Conservation (phyloP, 2,797 vertebrate species). For the Phylloscopus collybita region DNA sequence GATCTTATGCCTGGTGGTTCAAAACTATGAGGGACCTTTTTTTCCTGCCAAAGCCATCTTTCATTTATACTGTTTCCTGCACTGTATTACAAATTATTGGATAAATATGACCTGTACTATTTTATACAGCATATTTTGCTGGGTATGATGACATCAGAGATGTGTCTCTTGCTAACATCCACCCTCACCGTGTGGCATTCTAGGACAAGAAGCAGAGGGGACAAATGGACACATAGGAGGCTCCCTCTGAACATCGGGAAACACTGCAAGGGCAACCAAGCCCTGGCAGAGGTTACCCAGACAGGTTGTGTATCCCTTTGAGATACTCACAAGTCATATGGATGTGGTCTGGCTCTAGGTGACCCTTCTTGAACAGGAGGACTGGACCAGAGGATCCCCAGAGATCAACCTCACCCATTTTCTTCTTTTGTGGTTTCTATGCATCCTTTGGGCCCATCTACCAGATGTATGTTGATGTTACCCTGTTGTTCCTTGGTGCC, state of each 20-base stretch:
- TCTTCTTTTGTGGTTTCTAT: background rate
- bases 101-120: background rate
- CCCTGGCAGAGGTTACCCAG: background rate
- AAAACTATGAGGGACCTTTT: background rate
- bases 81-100: background rate
- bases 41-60: background rate
- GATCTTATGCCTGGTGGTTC: background rate
- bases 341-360: background rate
- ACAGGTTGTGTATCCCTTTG: background rate
- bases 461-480: background rate
- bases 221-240: background rate
- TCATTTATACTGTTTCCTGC: background rate
- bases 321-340: background rate
- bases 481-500: background rate
- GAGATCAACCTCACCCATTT: background rate
- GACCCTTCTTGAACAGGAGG: background rate
- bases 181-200: accelerated
- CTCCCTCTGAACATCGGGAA: background rate
- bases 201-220: background rate
- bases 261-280: background rate
- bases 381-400: background rate
- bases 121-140: background rate
- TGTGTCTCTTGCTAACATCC: background rate
- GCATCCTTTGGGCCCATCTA: background rate
- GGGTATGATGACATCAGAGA: background rate